phyloP scores from a whole-genome alignment of 2,113 vertebrate species.

The Pachycephala philippinensis region DNA sequence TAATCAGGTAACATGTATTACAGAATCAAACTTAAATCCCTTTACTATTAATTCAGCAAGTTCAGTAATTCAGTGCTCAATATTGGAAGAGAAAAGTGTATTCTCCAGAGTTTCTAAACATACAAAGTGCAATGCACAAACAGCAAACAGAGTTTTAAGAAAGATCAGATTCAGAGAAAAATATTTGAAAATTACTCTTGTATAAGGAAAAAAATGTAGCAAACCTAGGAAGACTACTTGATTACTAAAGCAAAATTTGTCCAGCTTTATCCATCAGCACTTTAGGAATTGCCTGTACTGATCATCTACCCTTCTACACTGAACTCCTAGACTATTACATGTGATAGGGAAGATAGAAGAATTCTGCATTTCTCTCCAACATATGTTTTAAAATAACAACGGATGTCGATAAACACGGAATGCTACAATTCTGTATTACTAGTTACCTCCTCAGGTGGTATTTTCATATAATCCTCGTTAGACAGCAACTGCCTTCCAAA shows the following conservation, averaged over 20 bases:
- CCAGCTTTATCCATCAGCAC: background rate
- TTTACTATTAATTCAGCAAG: background rate
- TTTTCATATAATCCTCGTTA: background rate
- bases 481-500: background rate
- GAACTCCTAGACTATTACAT: background rate
- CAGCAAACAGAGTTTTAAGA: background rate
- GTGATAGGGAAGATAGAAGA: background rate
- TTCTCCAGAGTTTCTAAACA: background rate
- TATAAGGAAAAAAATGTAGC: background rate
- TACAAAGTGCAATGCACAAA: background rate
- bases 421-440: background rate
- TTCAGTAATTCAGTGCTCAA: background rate
- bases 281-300: background rate
- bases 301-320: background rate
- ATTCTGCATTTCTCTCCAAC: background rate
- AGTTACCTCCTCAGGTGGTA: background rate
- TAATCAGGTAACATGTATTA: background rate
- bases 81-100: background rate
- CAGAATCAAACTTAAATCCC: background rate
- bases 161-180: background rate
- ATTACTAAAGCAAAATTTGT: background rate
- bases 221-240: background rate
- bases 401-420: fast-evolving
- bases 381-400: background rate
- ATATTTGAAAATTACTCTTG: background rate